Evolutionary conservation across 2,888 invertebrate genomes (phyloP).

Genomic region (Lepidonotus clava): DNA sequence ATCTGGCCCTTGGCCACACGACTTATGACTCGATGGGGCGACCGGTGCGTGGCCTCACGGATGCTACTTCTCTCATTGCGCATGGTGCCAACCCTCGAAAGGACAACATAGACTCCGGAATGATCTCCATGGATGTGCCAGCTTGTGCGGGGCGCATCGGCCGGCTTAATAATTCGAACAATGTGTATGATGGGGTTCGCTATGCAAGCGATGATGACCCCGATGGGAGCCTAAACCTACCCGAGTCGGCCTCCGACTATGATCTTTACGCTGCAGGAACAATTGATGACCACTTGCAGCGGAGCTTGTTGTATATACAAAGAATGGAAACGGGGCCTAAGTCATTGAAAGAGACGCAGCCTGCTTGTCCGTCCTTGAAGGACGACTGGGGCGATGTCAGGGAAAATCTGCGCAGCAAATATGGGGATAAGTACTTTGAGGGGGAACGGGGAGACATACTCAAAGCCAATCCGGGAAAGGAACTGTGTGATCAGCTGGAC

Average conservation of each 20-base stretch:
- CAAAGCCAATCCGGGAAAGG: neutral
- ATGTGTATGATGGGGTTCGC: neutral
- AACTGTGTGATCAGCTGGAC: neutral
- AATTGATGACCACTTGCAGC: slow-evolving; percentile 49
- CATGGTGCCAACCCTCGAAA: neutral
- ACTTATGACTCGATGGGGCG: slow-evolving; percentile 47
- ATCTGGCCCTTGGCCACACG: slow-evolving; percentile 25
- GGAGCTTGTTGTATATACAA: slow-evolving; percentile 46
- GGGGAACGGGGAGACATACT: slow-evolving; percentile 53
- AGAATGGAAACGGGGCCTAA: slow-evolving; percentile 38
- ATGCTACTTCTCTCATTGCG: neutral
- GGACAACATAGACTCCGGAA: slow-evolving; percentile 10
- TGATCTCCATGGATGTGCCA: slow-evolving; percentile 32
- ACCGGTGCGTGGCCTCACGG: neutral
- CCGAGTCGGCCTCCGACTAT: slow-evolving; percentile 33
- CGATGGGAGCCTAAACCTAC: neutral
- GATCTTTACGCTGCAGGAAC: slow-evolving; percentile 44
- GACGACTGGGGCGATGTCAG: slow-evolving; percentile 55
- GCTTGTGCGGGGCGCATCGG: neutral
- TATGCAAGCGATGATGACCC: neutral
- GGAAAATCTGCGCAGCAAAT: slow-evolving; percentile 51
- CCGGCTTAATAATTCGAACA: neutral
- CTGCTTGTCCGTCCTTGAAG: neutral
- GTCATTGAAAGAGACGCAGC: slow-evolving; percentile 38
- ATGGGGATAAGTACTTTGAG: slow-evolving; percentile 55